Base-by-base conservation (phyloP, 1,140 invertebrate species). In the Sycophaga agraensis region DNA sequence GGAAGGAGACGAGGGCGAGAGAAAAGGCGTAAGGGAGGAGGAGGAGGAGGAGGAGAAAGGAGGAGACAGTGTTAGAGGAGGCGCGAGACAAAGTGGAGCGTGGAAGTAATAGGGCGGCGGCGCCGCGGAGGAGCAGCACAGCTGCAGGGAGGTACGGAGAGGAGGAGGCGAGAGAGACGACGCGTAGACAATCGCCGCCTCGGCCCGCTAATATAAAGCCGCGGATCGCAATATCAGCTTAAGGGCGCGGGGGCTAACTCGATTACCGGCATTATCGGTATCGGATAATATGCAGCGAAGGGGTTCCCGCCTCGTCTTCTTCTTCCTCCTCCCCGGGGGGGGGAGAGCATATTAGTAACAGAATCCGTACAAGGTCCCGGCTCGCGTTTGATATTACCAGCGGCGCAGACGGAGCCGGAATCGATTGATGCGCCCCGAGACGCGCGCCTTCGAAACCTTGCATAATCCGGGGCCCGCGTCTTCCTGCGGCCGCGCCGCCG, bases 251-350 rank as follows among this genome's bases (percentile, higher is more conserved):
- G 8, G 16, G 49, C 67, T 80, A 81, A 81, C 70, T 80, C 71
- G 73, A 80, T 81, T 81, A 80, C 73, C 73, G 75, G 77, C 77
- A 81, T 81, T 80, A 81, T 81, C 80, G 78, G 77, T 78, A 80
- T 81, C 78, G 77, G 78, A 79, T 80, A 80, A 80, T 80, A 80
- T 79, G 77, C 77, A 76, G 56, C 69, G 70, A 75, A 77, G 71
- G 76, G 76, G 76, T 75, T 77, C 74, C 43, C 17, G 42, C 2
- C 16, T 17, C 7, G 16, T 19, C 31, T 4, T 14, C 43, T n/a
- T 1, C 35, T 1, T 9, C 45, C 4, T 12, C 22, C 22, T 21
- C 67, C 71, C 63, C 68, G 68, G 67, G 68, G 67, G n/a, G n/a
- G n/a, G n/a, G n/a, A n/a, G n/a, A n/a, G 68, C 69, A 75, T 79